phyloP scores from a whole-genome alignment of 1,140 invertebrate genomes.

The Papilio dardanus region DNA sequence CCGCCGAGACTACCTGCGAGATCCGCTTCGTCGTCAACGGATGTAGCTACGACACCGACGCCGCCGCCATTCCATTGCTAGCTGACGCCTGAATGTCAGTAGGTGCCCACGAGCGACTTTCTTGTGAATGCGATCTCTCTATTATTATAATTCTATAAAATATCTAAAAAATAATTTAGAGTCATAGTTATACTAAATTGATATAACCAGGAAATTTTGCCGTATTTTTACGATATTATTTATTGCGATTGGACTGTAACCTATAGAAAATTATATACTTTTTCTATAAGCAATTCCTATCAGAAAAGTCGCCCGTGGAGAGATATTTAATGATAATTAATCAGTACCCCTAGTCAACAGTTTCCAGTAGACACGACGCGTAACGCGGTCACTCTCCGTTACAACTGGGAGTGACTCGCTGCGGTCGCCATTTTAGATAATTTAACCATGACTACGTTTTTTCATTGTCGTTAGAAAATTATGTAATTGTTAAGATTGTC shows the following conservation, averaged over 20 bases:
- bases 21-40: slow-evolving; percentile 71
- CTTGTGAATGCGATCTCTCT: background rate
- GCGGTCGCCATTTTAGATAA: slow-evolving; percentile 1
- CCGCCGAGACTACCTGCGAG: slow-evolving; percentile 52
- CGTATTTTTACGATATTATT: too few relatives aligned
- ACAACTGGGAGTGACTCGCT: background rate
- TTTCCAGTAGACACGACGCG: slow-evolving; percentile 32
- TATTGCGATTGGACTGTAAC: too few relatives aligned
- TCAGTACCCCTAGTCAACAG: slow-evolving; percentile 51
- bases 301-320: background rate
- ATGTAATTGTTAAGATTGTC: background rate
- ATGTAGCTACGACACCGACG: slow-evolving; percentile 53
- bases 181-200: too few relatives aligned
- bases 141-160: too few relatives aligned
- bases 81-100: slow-evolving; percentile 56
- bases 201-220: too few relatives aligned
- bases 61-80: slow-evolving; percentile 70
- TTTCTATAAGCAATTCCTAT: background rate
- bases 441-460: slow-evolving; percentile 20
- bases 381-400: slow-evolving; percentile 22
- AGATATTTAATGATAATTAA: slow-evolving; percentile 19
- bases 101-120: slow-evolving; percentile 23
- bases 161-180: too few relatives aligned
- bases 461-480: slow-evolving; percentile 7
- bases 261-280: background rate